These are phyloP conservation scores for Chironomus riparius DNA, from an alignment of 2,888 invertebrate species.

Conservation along the genomic window DNA sequence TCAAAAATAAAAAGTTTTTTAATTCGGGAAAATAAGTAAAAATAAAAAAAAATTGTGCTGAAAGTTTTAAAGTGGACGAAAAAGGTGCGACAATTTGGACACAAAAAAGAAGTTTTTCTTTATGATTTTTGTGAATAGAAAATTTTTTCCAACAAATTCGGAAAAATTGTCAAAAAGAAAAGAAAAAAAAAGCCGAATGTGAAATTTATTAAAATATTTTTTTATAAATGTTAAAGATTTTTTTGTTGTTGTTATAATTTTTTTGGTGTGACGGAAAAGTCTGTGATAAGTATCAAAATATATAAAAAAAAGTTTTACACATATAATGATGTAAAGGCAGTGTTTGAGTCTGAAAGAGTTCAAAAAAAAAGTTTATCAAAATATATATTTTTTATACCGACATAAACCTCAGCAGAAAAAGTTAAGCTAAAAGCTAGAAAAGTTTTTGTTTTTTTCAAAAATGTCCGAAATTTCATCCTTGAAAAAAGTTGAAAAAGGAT, in stretches of 20 bases:
- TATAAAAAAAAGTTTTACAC: neutral
- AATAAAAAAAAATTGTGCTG: neutral
- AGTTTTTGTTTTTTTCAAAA: neutral
- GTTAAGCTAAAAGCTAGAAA: neutral
- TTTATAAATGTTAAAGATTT: neutral
- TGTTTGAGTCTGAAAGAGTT: constrained; percentile 20
- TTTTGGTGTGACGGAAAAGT: constrained; percentile 26
- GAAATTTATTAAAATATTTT: neutral
- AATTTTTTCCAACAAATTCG: neutral
- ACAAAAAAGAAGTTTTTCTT: neutral
- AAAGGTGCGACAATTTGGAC: neutral
- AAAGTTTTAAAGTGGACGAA: too few relatives aligned
- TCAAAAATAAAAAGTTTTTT: neutral
- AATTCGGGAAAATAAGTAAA: neutral
- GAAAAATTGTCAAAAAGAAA: neutral
- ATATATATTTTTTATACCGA: constrained; percentile 21
- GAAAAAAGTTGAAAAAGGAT: neutral
- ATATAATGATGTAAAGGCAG: neutral
- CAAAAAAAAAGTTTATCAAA: constrained; percentile 19
- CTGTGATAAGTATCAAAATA: constrained; percentile 23
- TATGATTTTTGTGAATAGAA: neutral
- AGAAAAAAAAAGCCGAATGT: neutral
- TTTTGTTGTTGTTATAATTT: neutral
- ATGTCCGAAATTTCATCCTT: neutral
- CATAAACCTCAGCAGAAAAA: neutral